phyloP scores from a whole-genome alignment of 2,888 invertebrate species.

The Mythimna lalbum region DNA sequence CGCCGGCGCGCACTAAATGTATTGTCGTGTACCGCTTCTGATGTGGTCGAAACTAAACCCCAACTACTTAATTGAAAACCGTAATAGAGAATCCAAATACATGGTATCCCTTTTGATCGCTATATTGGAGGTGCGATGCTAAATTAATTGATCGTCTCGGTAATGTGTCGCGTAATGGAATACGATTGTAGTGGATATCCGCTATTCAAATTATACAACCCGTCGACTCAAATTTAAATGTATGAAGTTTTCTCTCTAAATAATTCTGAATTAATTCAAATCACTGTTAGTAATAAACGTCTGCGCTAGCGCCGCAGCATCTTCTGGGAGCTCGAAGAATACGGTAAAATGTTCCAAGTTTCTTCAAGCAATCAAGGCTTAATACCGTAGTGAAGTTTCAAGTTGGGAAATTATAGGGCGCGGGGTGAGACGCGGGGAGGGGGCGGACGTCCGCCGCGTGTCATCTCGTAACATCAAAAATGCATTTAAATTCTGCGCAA shows the following conservation, averaged over 20 bases:
- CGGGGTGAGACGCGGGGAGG: conserved; percentile 73
- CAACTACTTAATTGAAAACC: conserved; percentile 89
- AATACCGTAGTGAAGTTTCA: conserved; percentile 90
- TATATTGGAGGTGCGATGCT: conserved; percentile 78
- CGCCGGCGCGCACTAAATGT: conserved; percentile 81
- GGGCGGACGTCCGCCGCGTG: conserved; percentile 89
- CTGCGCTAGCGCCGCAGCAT: conserved; percentile 86
- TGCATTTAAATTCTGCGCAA: conserved; percentile 91
- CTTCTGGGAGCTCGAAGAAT: conserved; percentile 89
- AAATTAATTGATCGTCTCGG: conserved; percentile 77
- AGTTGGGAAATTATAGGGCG: conserved; percentile 90
- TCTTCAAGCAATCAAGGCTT: conserved; percentile 91
- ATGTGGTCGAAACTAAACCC: conserved; percentile 85
- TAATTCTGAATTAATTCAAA: conserved; percentile 86
- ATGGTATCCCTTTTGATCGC: conserved; percentile 86
- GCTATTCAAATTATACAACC: conserved; percentile 53
- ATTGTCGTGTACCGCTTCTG: conserved; percentile 87
- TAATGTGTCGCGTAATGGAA: conserved; percentile 74
- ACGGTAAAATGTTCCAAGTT: conserved; percentile 90
- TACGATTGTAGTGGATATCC: conserved; percentile 66
- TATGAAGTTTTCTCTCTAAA: conserved; percentile 71
- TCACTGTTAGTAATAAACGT: conserved; percentile 87
- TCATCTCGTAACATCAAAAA: conserved; percentile 91
- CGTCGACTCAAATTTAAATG: conserved; percentile 60
- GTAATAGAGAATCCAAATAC: conserved; percentile 86